These are phyloP conservation scores for Mesocentrotus franciscanus DNA, from an alignment of 53 echinoderm and acorn worm species.

Conservation along the genomic window DNA sequence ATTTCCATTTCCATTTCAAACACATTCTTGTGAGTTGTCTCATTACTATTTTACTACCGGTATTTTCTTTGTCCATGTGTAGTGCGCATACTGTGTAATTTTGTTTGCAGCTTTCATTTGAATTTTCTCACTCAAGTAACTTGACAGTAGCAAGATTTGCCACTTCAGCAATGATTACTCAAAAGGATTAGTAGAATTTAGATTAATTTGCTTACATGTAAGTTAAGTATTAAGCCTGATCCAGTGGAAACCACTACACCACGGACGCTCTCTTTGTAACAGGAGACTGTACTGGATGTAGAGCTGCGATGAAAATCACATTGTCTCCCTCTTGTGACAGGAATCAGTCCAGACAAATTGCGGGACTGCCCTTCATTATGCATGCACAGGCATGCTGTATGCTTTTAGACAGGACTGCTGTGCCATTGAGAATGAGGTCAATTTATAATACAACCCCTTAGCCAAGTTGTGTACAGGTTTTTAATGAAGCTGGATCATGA, in stretches of 20 bases:
- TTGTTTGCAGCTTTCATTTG: too few relatives aligned
- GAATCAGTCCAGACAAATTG: neutral
- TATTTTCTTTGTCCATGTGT: too few relatives aligned
- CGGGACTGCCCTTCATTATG: neutral
- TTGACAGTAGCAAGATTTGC: neutral
- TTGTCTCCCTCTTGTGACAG: constrained; percentile 19
- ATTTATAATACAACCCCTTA: neutral
- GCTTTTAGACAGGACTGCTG: neutral
- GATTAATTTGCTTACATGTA: too few relatives aligned
- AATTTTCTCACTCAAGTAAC: neutral
- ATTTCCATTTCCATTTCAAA: neutral
- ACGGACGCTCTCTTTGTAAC: neutral
- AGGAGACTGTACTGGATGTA: neutral
- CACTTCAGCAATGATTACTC: neutral
- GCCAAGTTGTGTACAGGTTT: neutral
- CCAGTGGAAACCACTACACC: neutral
- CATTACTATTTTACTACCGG: too few relatives aligned
- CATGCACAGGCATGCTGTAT: constrained; percentile 7
- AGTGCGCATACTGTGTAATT: too few relatives aligned
- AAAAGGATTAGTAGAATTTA: neutral
- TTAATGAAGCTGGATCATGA: neutral
- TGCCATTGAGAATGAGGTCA: neutral
- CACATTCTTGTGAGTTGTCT: too few relatives aligned
- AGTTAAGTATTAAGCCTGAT: neutral
- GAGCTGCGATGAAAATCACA: neutral